A percentile compares a stretch with the other conserved stretches of the same genome.
Evolutionary conservation across 2,888 invertebrate species (phyloP).

Genomic region (Caenorhabditis sp.): DNA sequence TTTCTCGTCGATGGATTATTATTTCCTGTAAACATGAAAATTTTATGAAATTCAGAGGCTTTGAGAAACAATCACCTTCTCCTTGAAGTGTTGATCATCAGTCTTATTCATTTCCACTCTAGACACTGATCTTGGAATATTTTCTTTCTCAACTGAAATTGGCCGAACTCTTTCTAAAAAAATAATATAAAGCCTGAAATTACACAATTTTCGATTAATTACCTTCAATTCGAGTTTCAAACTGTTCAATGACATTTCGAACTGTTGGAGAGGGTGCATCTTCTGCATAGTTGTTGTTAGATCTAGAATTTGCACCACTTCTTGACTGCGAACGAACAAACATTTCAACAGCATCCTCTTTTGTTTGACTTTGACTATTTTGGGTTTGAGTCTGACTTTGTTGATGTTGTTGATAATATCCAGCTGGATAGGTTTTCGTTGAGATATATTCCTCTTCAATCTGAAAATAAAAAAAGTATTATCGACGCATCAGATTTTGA

Average conservation of each 20-base stretch:
- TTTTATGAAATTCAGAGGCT: no score
- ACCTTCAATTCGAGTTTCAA: slow-evolving; percentile 39
- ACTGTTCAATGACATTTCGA: slow-evolving; percentile 39
- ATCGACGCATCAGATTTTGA: background rate
- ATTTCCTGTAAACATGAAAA: no score
- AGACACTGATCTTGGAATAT: slow-evolving; percentile 18
- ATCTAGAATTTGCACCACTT: slow-evolving; percentile 6
- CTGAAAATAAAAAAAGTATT: slow-evolving; percentile 11
- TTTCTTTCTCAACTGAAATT: background rate
- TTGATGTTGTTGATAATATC: slow-evolving; percentile 8
- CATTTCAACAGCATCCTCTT: slow-evolving; percentile 8
- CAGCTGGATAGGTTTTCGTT: slow-evolving; percentile 11
- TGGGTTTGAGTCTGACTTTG: background rate
- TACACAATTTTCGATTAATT: no score
- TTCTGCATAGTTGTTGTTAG: slow-evolving; percentile 3
- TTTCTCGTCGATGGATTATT: background rate
- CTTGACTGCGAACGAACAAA: slow-evolving; percentile 2
- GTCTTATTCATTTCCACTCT: slow-evolving; percentile 33
- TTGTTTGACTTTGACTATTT: background rate
- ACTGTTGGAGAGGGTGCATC: slow-evolving; percentile 39
- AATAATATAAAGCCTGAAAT: background rate
- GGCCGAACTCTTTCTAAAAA: slow-evolving; percentile 5
- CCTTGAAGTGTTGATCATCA: background rate
- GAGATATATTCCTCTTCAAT: slow-evolving; percentile 42
- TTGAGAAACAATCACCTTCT: no score